Evolutionary conservation across 2,113 vertebrate species (phyloP), one percentile per base, ranked within the genome.

Genomic region (Ceyx margarethae): DNA sequence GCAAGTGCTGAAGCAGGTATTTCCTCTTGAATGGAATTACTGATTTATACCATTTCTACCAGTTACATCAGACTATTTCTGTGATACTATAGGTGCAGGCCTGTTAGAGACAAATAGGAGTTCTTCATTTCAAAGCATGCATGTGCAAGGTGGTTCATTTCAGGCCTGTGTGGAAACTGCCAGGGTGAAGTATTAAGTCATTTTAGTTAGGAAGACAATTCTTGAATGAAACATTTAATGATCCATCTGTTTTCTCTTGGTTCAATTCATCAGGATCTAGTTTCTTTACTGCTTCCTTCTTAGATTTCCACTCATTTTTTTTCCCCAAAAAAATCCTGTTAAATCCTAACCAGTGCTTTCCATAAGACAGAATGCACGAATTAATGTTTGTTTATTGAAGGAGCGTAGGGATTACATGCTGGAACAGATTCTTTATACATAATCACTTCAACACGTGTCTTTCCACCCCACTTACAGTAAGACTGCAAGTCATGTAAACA

Each of bases 361-460:
- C 83, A 23, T 76, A 73, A 91, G 62, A 60, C 45, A 65, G 69
- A 78, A 78, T 0, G 0, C 73, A 75, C 48, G 54, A 89, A 53
- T 75, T 86, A 37, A 14, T 81, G 48, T 83, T 89, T 87, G 65
- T 81, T 95, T 93, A 75, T 67, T 71, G 87, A 87, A 95, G 23
- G 53, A 72, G 18, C 3, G 2, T 35, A 78, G 53, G 61, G 50
- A 90, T 93, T 95, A 78, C 46, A 42, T 77, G 80, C 80, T 95
- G 73, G 88, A 86, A 83, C 62, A 88, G 45, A 68, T 78, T 61
- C 77, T 72, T 88, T 78, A 64, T 53, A 78, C 57, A 68, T 71
- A 91, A 91, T 95, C 79, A 77, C 69, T 91, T 91, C 82, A 94
- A 90, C 80, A 83, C 42, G 2, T 91, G 73, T 90, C 76, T 94